phyloP scores from a whole-genome alignment of 2,797 vertebrate species.

The Pterois miles region DNA sequence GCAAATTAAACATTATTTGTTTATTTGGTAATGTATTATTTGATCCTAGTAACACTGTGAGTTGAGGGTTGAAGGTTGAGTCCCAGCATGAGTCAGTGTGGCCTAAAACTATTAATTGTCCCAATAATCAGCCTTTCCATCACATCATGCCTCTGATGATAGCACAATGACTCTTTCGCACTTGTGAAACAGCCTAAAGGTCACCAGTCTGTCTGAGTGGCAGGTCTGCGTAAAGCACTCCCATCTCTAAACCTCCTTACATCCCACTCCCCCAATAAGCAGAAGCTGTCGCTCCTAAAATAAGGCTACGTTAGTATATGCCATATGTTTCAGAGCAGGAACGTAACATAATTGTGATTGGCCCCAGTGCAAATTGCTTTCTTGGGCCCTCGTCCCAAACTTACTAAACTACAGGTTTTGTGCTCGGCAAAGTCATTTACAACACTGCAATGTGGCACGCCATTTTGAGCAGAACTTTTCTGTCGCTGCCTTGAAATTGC shows the following conservation, averaged over 20 bases:
- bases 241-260: neutral
- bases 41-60: neutral
- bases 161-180: conserved; percentile 13
- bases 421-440: no score
- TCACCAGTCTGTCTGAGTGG: conserved; percentile 28
- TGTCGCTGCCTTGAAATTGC: neutral
- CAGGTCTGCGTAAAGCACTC: neutral
- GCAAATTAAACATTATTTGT: neutral
- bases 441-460: neutral
- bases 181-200: conserved; percentile 38
- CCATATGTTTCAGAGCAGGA: neutral
- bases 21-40: neutral
- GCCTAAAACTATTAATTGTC: conserved; percentile 26
- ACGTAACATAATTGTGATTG: no score
- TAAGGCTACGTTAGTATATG: neutral
- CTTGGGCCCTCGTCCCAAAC: no score
- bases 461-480: neutral
- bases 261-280: neutral
- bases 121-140: conserved; percentile 34
- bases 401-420: no score
- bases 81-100: neutral
- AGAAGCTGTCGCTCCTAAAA: neutral
- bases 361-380: no score
- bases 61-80: no score
- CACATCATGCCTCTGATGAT: neutral